Evolutionary conservation across 2,888 invertebrate genomes (phyloP).

Genomic region (Theretra japonica): DNA sequence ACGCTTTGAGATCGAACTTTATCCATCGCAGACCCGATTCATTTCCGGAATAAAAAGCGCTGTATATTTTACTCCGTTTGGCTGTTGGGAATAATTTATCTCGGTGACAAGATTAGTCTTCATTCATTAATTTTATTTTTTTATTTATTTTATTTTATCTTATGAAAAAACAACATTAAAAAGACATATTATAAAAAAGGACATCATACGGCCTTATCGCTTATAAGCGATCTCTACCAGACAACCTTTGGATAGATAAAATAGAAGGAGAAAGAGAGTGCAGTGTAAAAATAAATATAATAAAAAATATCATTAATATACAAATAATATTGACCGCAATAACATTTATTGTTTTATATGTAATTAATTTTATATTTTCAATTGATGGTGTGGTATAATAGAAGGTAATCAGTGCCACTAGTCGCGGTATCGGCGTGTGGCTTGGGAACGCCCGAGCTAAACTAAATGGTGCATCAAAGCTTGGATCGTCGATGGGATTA

Average conservation of each 20-base stretch:
- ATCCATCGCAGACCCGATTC: slow-evolving; percentile 1
- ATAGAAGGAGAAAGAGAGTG: too few species aligned
- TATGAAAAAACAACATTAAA: too few species aligned
- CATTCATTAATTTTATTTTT: too few species aligned
- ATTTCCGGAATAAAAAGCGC: slow-evolving; percentile 22
- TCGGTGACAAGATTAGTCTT: not conserved
- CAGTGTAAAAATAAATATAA: too few species aligned
- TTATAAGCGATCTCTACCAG: too few species aligned
- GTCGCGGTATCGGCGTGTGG: slow-evolving; percentile 15
- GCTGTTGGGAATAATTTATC: slow-evolving; percentile 14
- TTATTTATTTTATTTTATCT: too few species aligned
- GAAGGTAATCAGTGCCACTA: not conserved
- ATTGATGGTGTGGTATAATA: not conserved
- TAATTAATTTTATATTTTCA: not conserved
- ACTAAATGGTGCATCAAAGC: slow-evolving; percentile 46
- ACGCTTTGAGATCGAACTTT: slow-evolving; percentile 3
- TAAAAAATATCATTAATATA: too few species aligned
- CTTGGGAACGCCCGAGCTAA: slow-evolving; percentile 33
- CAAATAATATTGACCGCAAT: too few species aligned
- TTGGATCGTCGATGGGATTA: slow-evolving; percentile 50
- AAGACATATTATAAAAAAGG: too few species aligned
- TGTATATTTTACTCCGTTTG: slow-evolving; percentile 22
- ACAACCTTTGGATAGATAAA: too few species aligned
- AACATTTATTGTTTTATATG: not conserved
- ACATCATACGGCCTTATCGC: too few species aligned